Conservation (phyloP, 2,113 vertebrate genomes). For the Psammodynastes pulverulentus region DNA sequence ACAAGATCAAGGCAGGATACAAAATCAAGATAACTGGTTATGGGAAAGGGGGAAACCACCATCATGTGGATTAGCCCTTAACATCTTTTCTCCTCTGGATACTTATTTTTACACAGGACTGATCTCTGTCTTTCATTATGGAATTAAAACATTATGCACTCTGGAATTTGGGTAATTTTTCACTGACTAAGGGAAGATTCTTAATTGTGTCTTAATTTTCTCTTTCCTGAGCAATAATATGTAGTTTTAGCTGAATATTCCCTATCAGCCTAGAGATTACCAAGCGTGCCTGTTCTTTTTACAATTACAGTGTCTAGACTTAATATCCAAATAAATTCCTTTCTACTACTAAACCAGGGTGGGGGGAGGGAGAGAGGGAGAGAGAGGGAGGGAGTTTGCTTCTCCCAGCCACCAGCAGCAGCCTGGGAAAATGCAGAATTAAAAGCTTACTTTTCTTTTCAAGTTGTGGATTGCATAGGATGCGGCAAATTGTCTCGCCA, state of each 20-base stretch:
- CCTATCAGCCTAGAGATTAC: constrained; percentile 19
- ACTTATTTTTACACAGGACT: neutral
- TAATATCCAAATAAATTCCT: constrained; percentile 43
- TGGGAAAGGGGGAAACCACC: neutral
- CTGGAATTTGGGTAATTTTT: neutral
- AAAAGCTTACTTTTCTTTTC: constrained; percentile 54
- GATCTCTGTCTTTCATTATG: neutral
- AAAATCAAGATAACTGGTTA: neutral
- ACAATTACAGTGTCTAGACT: constrained; percentile 59
- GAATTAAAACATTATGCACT: neutral
- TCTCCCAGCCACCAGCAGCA: neutral
- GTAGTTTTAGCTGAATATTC: neutral
- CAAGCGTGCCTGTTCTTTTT: constrained; percentile 51
- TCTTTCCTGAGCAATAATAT: neutral
- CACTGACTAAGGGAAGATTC: neutral
- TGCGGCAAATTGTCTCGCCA: constrained; percentile 66
- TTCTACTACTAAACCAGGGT: constrained; percentile 43
- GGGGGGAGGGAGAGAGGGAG: too few relatives aligned
- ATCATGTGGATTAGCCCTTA: neutral
- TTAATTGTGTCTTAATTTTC: neutral
- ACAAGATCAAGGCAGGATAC: neutral
- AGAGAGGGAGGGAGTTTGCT: neutral
- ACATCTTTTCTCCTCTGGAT: neutral
- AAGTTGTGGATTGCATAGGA: constrained; percentile 62
- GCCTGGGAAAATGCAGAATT: constrained; percentile 35